Conservation (phyloP, 2,888 invertebrate species). For the Mythimna loreyi region DNA sequence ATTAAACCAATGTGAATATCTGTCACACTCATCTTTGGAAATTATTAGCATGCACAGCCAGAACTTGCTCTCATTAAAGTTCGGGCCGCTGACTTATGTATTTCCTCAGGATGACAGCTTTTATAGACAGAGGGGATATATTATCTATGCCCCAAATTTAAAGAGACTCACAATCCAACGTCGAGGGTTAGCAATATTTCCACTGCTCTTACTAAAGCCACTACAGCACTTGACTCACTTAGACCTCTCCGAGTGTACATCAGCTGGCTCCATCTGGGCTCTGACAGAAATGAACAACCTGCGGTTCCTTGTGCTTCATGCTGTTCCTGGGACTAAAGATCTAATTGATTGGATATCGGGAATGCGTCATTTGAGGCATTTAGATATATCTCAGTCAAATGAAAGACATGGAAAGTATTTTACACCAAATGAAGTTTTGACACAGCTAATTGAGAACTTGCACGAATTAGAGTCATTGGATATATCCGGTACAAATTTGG, state of each 20-base stretch:
- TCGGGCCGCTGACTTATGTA: slow-evolving; percentile 93
- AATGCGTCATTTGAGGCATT: slow-evolving; percentile 91
- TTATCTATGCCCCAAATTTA: slow-evolving; percentile 91
- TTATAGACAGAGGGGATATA: slow-evolving; percentile 85
- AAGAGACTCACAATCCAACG: slow-evolving; percentile 91
- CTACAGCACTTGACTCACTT: slow-evolving; percentile 92
- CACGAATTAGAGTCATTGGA: slow-evolving; percentile 95
- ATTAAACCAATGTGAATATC: slow-evolving; percentile 93
- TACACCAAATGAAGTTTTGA: slow-evolving; percentile 94
- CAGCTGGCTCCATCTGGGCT: slow-evolving; percentile 92
- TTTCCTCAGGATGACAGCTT: slow-evolving; percentile 88
- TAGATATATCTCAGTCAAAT: slow-evolving; percentile 96
- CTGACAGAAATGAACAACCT: slow-evolving; percentile 92
- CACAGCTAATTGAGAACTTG: slow-evolving; percentile 93
- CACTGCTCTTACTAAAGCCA: slow-evolving; percentile 90
- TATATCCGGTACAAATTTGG: slow-evolving; percentile 98
- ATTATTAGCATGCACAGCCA: slow-evolving; percentile 93
- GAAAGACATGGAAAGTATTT: slow-evolving; percentile 94
- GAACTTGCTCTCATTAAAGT: slow-evolving; percentile 93
- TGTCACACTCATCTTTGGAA: slow-evolving; percentile 92
- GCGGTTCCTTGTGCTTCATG: slow-evolving; percentile 94
- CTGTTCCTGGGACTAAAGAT: slow-evolving; percentile 93
- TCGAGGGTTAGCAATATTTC: slow-evolving; percentile 84
- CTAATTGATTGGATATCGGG: slow-evolving; percentile 92
- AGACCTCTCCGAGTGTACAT: slow-evolving; percentile 93